Base-by-base conservation (phyloP, 2,888 invertebrate species). In the Heteropelma amictum region DNA sequence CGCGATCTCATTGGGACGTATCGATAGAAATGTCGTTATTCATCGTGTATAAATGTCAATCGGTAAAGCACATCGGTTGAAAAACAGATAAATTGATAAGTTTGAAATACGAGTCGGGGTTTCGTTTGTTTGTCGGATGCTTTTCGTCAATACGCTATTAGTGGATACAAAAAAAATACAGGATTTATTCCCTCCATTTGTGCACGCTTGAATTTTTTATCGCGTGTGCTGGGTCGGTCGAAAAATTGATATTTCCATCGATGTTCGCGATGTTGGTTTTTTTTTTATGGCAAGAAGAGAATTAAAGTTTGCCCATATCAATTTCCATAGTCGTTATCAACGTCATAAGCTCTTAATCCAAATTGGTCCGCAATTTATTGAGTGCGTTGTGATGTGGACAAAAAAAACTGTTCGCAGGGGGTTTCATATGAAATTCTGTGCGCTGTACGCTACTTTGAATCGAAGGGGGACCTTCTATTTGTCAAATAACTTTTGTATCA, bases 81-180 rank as follows among this genome's bases (percentile, higher is more conserved):
- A 63, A 26, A 40, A 49, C 38, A 63, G 40, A 63, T 51, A 10
- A 63, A 63, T 38, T 14, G 38, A 51, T 38, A 35, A 61, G 61
- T 38, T 51, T 38, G 26, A 63, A n/a, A 54, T 23, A 53, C 19
- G 45, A 45, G 21, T n/a, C 3, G n/a, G 33, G n/a, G n/a, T 33
- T 5, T 33, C 8, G 8, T 33, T 33, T 33, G 1, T n/a, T 38
- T 38, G 14, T 12, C 12, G 14, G 5, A 38, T 38, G 12, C 38
- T 14, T 38, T 14, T 14, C n/a, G n/a, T n/a, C n/a, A n/a, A 23
- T 12, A 7, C 12, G 10, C 10, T 21, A 23, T 45, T 42, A 19
- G 19, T 8, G 19, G 1, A 19, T 3, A 42, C 19, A 38, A 6
- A 2, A 14, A 6, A 7, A 38, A 12, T 12, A 12, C 14, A 4